Percentiles rank a stretch among this genome's conserved stretches.
Evolutionary conservation across 2,113 vertebrate genomes (phyloP).

Genomic region (Hepsetus odoe): DNA sequence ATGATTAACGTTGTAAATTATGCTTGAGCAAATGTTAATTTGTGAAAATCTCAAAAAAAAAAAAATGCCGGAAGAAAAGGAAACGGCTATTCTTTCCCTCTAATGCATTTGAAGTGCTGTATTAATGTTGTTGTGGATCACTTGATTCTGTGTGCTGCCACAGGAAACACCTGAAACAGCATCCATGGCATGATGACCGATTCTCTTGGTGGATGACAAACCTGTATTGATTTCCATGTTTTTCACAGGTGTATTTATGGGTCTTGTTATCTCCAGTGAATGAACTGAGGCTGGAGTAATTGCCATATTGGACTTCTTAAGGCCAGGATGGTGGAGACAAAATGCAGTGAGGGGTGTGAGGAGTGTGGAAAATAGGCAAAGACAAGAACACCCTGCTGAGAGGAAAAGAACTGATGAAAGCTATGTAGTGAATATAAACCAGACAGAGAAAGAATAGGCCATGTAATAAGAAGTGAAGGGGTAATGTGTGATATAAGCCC

Average conservation of each 20-base stretch:
- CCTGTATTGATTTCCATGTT: conserved; percentile 36
- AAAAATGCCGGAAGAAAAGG: neutral
- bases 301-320: neutral
- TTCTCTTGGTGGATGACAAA: conserved; percentile 25
- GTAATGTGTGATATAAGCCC: conserved; percentile 35
- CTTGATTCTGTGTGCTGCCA: neutral
- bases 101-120: conserved; percentile 1
- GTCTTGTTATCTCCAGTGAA: conserved; percentile 19
- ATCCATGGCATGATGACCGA: neutral
- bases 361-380: neutral
- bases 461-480: conserved; percentile 26
- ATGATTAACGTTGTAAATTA: neutral
- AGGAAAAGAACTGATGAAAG: neutral
- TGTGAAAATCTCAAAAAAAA: neutral
- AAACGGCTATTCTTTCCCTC: neutral
- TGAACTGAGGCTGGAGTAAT: conserved; percentile 12
- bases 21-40: neutral
- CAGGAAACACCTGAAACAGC: conserved; percentile 1
- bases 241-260: conserved; percentile 37
- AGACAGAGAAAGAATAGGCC: neutral
- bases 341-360: neutral
- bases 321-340: neutral
- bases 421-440: conserved; percentile 23
- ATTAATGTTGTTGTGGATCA: neutral
- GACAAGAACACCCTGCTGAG: neutral